Evolutionary conservation across 2,113 vertebrate species (phyloP), one percentile per base, ranked within the genome.

Genomic region (Dipodomys merriami): DNA sequence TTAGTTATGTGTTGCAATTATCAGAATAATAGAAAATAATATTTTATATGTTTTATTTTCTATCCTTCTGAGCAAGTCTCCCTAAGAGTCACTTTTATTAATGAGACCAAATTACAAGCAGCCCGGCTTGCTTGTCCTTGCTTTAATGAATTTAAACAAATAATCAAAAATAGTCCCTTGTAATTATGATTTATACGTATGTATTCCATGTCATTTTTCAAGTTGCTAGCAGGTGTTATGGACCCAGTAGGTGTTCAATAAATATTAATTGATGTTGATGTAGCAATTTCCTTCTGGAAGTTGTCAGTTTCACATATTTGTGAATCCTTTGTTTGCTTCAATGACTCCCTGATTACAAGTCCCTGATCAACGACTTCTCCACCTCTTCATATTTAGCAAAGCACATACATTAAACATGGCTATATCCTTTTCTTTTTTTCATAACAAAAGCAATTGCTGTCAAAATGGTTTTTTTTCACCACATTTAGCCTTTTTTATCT

Each of bases 121-220:
- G 23, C 79, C 62, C 65, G 73, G 15, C 25, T 90, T 97, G 74
- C 83, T 93, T 95, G 77, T 96, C 88, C 86, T 91, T 91, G 68
- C 23, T 86, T 67, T 80, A 96, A 94, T 91, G 53, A 96, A 95
- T 95, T 97, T 96, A 96, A 96, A 90, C 88, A 95, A 96, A 89
- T 93, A 95, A 71, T 83, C 62, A 90, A 91, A 96, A 96, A 95
- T 91, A 95, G 76, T 57, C 30, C 27, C 65, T 90, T 35, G 46
- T 95, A 94, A 97, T 96, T 94, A 95, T 95, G 68, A 91, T 95
- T 91, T 94, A 88, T 92, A 91, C 57, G 46, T 90, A 92, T 90
- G 33, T 57, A 81, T 13, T 90, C 11, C 2, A 44, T 71, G 83
- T 93, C 64, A 96, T 94, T 96, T 97, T 94, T 96, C 77, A 96